phyloP scores from a whole-genome alignment of 2,888 invertebrate genomes.

The Athripsodes cinereus region DNA sequence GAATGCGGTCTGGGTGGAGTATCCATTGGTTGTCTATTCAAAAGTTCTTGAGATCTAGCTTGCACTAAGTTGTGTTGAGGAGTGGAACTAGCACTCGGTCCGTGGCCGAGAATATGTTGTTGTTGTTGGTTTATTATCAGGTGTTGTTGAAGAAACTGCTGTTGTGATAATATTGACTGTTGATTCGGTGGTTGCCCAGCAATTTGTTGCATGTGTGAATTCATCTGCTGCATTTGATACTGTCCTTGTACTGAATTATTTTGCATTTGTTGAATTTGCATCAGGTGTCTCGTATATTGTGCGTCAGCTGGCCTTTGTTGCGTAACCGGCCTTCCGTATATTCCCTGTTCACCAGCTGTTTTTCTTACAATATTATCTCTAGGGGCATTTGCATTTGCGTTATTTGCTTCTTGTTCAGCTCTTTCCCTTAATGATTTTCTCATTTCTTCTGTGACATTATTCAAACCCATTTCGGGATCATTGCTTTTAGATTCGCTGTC shows the following conservation, averaged over 20 bases:
- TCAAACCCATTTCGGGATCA: conserved; percentile 50
- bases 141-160: conserved; percentile 48
- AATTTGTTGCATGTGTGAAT: conserved; percentile 30
- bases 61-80: conserved; percentile 23
- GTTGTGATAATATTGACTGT: conserved; percentile 39
- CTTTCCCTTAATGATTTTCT: conserved; percentile 41
- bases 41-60: conserved; percentile 53
- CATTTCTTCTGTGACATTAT: conserved; percentile 57
- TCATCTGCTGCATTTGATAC: conserved; percentile 32
- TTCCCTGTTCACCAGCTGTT: conserved; percentile 48
- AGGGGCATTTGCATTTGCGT: conserved; percentile 33
- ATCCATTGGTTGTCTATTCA: conserved; percentile 38
- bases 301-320: conserved; percentile 38
- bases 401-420: conserved; percentile 32
- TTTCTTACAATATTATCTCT: conserved; percentile 43
- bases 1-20: conserved; percentile 36
- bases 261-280: conserved; percentile 40
- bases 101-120: conserved; percentile 33
- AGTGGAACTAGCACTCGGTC: conserved; percentile 26
- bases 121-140: conserved; percentile 42
- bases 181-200: conserved; percentile 29
- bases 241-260: conserved; percentile 40
- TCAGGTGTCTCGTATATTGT: conserved; percentile 32
- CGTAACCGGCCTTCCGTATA: conserved; percentile 55
- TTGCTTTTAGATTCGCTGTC: conserved; percentile 47